Evolutionary conservation across 2,113 vertebrate species (phyloP), one percentile per base, ranked within the genome.

Genomic region (Abramis brama): DNA sequence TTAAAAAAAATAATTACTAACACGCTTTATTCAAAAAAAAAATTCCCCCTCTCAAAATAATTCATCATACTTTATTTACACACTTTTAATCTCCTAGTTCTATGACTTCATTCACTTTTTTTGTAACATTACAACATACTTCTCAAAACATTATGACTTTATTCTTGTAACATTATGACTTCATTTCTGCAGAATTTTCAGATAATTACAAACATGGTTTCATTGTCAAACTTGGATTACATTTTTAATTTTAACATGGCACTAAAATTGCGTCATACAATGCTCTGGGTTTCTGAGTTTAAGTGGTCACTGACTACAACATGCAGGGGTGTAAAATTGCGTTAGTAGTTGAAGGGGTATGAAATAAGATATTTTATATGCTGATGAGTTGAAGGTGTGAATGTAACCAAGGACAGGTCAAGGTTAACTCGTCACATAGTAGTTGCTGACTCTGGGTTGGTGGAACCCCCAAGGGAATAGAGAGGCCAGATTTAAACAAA

Each of bases 361-460:
- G 50, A 45, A 30, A 17, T 13, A 45, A 55, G 52, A n/a, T 5
- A 47, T n/a, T 13, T 80, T 62, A 12, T 27, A 52, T 80, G 3
- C 36, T 45, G 55, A 80, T 27, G 57, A 62, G 21, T 62, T 25
- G 0, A 79, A 79, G 57, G 15, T 80, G 36, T 36, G 13, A 23
- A 50, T 76, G 19, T 8, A 9, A 27, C 27, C 80, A 82, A 64
- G 73, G 60, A 81, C 36, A 80, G 57, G 68, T 84, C 85, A 86
- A 21, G 71, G 60, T 75, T 43, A 39, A 77, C 27, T 52, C 39
- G 11, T 60, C 52, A 23, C 23, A 73, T 33, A 27, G n/a, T 7
- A 52, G 19, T 27, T 74, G 17, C 76, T 73, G 21, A 23, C 17
- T 19, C 27, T 76, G 33, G 55, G 25, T 76, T 6, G 1, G 1